These are phyloP conservation scores for Odontothrips loti DNA, from an alignment of 2,888 invertebrate species.

Conservation along the genomic window DNA sequence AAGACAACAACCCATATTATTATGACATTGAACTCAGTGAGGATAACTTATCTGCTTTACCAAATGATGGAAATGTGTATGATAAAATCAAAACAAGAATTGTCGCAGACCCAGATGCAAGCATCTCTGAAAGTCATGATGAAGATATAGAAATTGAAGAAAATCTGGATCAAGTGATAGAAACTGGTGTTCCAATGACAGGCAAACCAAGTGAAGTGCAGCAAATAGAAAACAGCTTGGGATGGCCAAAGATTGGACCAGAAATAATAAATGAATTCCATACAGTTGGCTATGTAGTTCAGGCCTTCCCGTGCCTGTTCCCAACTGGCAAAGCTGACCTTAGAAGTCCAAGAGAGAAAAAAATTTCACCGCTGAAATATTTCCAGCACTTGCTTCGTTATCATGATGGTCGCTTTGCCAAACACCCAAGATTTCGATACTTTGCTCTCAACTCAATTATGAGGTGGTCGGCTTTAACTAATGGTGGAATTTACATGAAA, in stretches of 20 bases:
- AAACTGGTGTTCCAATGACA: neutral
- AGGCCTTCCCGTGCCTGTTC: slow-evolving; percentile 34
- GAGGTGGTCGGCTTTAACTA: neutral
- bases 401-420: slow-evolving; percentile 30
- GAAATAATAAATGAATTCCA: slow-evolving; percentile 31
- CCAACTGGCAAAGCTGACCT: slow-evolving; percentile 34
- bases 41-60: neutral
- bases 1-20: slow-evolving; percentile 11
- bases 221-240: neutral
- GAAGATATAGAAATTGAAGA: neutral
- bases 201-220: slow-evolving; percentile 9
- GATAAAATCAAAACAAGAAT: neutral
- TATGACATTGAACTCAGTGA: neutral
- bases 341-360: neutral
- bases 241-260: slow-evolving; percentile 9
- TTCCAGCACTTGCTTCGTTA: slow-evolving; percentile 29
- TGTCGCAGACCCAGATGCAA: neutral
- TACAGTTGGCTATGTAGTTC: slow-evolving; percentile 31
- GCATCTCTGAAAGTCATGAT: neutral
- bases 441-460: slow-evolving; percentile 29
- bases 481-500: neutral
- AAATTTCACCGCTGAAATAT: slow-evolving; percentile 28
- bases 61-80: neutral
- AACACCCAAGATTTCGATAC: slow-evolving; percentile 29
- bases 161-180: neutral